Evolutionary conservation across 2,797 vertebrate species (phyloP), one percentile per base, ranked within the genome.

Genomic region (Lateolabrax maculatus): DNA sequence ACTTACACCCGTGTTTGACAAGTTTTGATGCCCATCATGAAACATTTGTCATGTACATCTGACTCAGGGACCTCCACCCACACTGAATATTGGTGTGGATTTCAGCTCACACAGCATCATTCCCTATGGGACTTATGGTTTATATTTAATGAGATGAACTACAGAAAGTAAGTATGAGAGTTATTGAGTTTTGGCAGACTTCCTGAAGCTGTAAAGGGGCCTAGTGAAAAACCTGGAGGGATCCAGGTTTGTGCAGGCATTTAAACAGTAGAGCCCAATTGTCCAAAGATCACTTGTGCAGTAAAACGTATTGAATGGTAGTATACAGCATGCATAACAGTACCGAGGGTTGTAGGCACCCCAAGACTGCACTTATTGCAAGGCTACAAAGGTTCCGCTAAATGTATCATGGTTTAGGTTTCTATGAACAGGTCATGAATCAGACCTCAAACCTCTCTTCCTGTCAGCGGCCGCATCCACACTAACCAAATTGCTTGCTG

Each of bases 131-230:
- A 77, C 63, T 49, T 83, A 72, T 82, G 67, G 65, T 73, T 80
- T 78, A 21, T 86, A 76, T 89, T 84, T 84, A 87, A 87, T 86
- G 77, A 83, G 82, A 86, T 84, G 71, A 84, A 79, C 75, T 72
- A 71, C 65, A 70, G 58, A 65, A 78, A 67, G 66, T 72, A 48
- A 78, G 63, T 80, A 52, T 72, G 62, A 53, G 75, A 66, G 76
- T 77, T 80, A 84, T 77, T 81, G 67, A 80, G 56, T 81, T 74
- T 56, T 90, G 83, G 81, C 89, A 86, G 81, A 74, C 64, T 49
- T 82, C 86, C 85, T 82, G 15, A 73, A 70, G 81, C 79, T 74
- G 75, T 89, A 79, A 90, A 87, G 79, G 43, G 84, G 62, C 71
- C 37, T 29, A 12, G 66, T 75, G 64, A 49, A 77, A 80, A 87